Conservation (phyloP, 2,113 vertebrate species). For the Perognathus longimembris region DNA sequence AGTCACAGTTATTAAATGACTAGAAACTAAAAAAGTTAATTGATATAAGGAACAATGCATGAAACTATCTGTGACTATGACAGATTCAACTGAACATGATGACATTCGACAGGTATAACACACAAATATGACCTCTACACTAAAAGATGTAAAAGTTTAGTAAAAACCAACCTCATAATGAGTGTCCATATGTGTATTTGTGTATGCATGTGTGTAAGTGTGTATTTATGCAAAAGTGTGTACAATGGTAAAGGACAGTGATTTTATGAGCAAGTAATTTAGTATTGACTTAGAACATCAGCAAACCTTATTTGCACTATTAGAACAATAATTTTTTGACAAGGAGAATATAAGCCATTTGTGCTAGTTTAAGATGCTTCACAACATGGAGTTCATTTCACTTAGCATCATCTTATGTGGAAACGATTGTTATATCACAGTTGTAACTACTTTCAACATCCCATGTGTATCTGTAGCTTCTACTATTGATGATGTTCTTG, state of each 20-base stretch:
- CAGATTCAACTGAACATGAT: background rate
- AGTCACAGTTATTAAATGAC: background rate
- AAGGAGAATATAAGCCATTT: background rate
- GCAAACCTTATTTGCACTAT: background rate
- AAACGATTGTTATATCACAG: too few species aligned
- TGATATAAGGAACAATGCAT: background rate
- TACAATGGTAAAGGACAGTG: background rate
- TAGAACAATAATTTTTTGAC: background rate
- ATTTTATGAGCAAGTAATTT: slow-evolving; percentile 15
- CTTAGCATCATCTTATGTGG: too few species aligned
- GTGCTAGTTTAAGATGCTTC: background rate
- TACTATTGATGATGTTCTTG: too few species aligned
- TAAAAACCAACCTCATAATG: background rate
- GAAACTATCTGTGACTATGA: slow-evolving; percentile 31
- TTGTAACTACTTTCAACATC: too few species aligned
- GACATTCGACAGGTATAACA: background rate
- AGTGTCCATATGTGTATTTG: background rate
- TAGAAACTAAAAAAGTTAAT: slow-evolving; percentile 2
- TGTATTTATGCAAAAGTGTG: background rate
- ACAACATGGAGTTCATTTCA: too few species aligned
- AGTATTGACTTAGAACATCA: background rate
- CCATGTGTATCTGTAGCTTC: too few species aligned
- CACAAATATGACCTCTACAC: background rate
- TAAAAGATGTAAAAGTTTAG: background rate
- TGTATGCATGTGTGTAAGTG: background rate